Conservation (phyloP, 2,888 invertebrate genomes). For the Hyalella azteca region DNA sequence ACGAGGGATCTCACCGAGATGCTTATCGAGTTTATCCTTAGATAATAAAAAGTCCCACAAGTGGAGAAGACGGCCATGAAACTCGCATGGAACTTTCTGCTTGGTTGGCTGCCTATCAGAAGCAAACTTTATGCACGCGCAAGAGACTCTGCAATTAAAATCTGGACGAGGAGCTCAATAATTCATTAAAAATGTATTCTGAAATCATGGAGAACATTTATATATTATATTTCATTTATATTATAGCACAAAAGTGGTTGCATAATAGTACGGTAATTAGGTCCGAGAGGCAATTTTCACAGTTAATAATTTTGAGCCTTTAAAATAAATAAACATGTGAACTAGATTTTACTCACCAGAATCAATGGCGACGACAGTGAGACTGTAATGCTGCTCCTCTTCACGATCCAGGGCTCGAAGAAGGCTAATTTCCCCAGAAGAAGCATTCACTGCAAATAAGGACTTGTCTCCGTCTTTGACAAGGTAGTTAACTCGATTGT, state of each 20-base stretch:
- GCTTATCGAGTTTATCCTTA: not conserved
- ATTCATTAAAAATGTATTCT: too few species aligned
- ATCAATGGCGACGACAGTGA: constrained; percentile 91
- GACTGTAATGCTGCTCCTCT: constrained; percentile 79
- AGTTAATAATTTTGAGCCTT: too few species aligned
- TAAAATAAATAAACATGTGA: too few species aligned
- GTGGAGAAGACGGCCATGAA: not conserved
- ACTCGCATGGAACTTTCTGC: not conserved
- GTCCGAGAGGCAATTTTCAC: too few species aligned
- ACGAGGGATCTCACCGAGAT: not conserved
- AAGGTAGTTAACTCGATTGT: constrained; percentile 89
- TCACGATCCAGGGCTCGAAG: constrained; percentile 84
- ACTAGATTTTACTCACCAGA: constrained; percentile 73
- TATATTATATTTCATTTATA: too few species aligned
- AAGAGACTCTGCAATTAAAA: too few species aligned
- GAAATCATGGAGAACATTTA: too few species aligned
- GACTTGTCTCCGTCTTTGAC: constrained; percentile 87
- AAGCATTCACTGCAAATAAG: constrained; percentile 88
- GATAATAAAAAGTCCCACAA: not conserved
- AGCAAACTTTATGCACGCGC: too few species aligned
- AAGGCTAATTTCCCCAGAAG: constrained; percentile 87
- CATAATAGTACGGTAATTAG: too few species aligned
- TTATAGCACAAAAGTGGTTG: too few species aligned
- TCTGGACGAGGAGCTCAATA: too few species aligned
- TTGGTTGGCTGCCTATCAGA: too few species aligned